Conservation (phyloP, 2,888 invertebrate species). For the Elmis aenea region DNA sequence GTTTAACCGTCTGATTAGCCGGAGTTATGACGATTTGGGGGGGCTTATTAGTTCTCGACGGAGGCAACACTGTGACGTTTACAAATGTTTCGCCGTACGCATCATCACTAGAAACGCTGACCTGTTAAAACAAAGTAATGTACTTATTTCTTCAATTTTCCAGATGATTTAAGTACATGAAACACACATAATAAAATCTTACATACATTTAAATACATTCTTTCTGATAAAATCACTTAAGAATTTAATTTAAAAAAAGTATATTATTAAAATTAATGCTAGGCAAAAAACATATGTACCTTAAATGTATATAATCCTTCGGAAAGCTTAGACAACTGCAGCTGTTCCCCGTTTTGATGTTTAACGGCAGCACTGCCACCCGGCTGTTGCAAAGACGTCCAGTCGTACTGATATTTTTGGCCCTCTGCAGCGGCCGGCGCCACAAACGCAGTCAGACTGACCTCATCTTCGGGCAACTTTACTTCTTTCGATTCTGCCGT, state of each 20-base stretch:
- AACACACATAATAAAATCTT: neutral
- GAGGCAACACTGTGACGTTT: slow-evolving; percentile 85
- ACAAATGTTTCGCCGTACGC: slow-evolving; percentile 78
- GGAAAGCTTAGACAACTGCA: slow-evolving; percentile 77
- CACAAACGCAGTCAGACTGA: slow-evolving; percentile 75
- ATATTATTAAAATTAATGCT: too few relatives aligned
- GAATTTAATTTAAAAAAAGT: too few relatives aligned
- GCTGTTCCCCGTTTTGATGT: slow-evolving; percentile 76
- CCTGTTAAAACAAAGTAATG: slow-evolving; percentile 26
- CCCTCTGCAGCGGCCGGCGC: slow-evolving; percentile 68
- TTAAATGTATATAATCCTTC: slow-evolving; percentile 87
- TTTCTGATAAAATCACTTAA: too few relatives aligned
- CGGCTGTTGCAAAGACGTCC: slow-evolving; percentile 82
- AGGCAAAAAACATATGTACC: too few relatives aligned
- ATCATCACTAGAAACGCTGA: slow-evolving; percentile 72
- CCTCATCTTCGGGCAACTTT: slow-evolving; percentile 76
- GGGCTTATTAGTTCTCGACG: slow-evolving; percentile 74
- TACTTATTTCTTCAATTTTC: neutral
- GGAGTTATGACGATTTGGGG: slow-evolving; percentile 86
- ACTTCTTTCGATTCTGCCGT: slow-evolving; percentile 74
- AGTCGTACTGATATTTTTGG: slow-evolving; percentile 79
- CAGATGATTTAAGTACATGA: neutral
- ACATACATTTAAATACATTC: too few relatives aligned
- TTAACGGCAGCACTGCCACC: slow-evolving; percentile 69
- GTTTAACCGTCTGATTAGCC: slow-evolving; percentile 76